These are phyloP conservation scores for Fragum whitleyi DNA, from an alignment of 2,888 invertebrate species.

Conservation along the genomic window DNA sequence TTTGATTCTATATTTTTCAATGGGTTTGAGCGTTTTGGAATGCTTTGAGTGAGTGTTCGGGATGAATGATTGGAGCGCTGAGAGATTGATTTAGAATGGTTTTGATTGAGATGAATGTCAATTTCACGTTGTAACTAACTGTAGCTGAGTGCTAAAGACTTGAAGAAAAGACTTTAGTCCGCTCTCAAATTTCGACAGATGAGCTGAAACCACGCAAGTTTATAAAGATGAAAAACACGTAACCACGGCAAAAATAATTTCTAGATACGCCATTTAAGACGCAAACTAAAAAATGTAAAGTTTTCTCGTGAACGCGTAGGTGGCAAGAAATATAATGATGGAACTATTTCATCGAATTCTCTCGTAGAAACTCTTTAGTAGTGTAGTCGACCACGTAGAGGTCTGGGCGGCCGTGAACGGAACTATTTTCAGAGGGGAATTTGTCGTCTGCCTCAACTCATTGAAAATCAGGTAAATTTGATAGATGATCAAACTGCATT, in stretches of 20 bases:
- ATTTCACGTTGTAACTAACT: too few species aligned
- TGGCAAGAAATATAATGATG: neutral
- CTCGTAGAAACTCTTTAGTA: neutral
- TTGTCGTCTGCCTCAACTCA: neutral
- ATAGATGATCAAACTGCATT: neutral
- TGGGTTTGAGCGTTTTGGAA: too few species aligned
- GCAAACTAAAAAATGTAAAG: neutral
- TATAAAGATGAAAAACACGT: neutral
- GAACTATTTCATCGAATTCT: neutral
- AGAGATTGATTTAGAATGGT: too few species aligned
- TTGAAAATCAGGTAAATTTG: neutral
- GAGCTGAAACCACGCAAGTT: too few species aligned
- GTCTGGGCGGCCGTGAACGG: neutral
- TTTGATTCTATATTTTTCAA: too few species aligned
- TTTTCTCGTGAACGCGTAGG: neutral
- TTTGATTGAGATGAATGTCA: too few species aligned
- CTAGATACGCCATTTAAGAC: neutral
- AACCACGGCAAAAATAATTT: neutral
- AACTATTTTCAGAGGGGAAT: slow-evolving; percentile 3
- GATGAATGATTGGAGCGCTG: too few species aligned
- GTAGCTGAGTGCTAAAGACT: too few species aligned
- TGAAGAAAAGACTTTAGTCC: too few species aligned
- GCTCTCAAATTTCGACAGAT: too few species aligned
- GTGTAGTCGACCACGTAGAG: neutral
- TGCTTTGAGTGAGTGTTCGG: too few species aligned